These are phyloP conservation scores for Porites lutea DNA, from an alignment of 64 coral and sea anemone genomes.

Conservation along the genomic window DNA sequence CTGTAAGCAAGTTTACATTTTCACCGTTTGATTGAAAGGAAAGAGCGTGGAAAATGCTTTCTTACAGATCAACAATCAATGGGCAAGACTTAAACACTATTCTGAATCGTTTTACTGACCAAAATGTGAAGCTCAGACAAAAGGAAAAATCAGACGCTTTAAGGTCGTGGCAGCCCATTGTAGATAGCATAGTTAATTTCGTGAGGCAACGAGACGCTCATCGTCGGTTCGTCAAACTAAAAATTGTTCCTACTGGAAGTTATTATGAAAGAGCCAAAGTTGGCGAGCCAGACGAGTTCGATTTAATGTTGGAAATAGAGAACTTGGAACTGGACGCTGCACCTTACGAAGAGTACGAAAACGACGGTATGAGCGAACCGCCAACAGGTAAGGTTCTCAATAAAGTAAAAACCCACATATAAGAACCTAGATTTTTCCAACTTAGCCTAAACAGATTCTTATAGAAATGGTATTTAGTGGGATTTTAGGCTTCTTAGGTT, in stretches of 20 bases:
- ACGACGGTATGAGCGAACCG: slow-evolving; percentile 40
- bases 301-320: slow-evolving; percentile 63
- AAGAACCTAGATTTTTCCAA: too few species aligned
- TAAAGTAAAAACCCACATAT: not conserved
- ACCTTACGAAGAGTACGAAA: slow-evolving; percentile 43
- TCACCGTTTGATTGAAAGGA: too few species aligned
- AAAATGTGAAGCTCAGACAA: not conserved
- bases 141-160: not conserved
- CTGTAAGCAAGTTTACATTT: too few species aligned
- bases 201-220: not conserved
- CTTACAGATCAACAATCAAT: not conserved
- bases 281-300: slow-evolving; percentile 71
- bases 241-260: not conserved
- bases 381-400: slow-evolving; percentile 28
- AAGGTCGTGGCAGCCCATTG: not conserved
- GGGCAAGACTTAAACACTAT: not conserved
- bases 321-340: slow-evolving; percentile 50
- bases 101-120: not conserved
- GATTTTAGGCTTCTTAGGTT: too few species aligned
- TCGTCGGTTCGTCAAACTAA: slow-evolving; percentile 10
- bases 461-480: too few species aligned
- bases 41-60: too few species aligned
- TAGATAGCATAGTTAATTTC: slow-evolving; percentile 14
- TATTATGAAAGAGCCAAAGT: slow-evolving; percentile 77
- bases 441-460: too few species aligned